Base-by-base conservation (phyloP, 2,888 invertebrate genomes). In the Sinohyriopsis cumingii region DNA sequence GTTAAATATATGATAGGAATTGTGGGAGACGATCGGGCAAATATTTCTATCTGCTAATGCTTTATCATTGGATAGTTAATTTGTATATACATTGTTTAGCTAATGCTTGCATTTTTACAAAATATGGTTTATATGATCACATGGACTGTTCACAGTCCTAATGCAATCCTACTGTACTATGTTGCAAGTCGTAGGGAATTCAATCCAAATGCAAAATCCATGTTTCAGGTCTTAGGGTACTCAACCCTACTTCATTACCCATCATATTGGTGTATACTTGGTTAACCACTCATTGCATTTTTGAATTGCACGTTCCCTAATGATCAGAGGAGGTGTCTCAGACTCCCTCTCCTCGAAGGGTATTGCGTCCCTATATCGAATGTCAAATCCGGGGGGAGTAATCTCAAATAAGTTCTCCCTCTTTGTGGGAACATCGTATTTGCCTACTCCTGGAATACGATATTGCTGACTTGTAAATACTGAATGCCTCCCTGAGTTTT, bases 301-400 rank as follows among this genome's bases (percentile, higher is more conserved):
- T 33, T 81, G 79, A 55, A 86, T 82, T 19, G 85, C 81, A 53
- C 77, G 72, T 57, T 84, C 80, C 7, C 80, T 72, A 59, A 85
- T 82, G 64, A 84, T 85, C 15, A 82, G 79, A n/a, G 85, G 84
- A 7, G 84, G 84, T 4, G 82, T 83, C 57, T 84, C 84, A 2
- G 80, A 71, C 55, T 83, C 82, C 12, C 80, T 65, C 25, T 78
- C 79, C 22, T 85, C 82, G 18, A 79, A 77, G 1, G 82, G 73
- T 25, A 78, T 74, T 7, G 84, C 75, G 59, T 84, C 83, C 45
- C 81, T 84, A 64, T 84, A 86, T 7, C 86, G 75, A 24, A 83
- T 83, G 61, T 86, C 86, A 72, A 83, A 86, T 55, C 84, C 85
- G 0, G 82, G 83, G 18, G 84, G 84, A 7, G 86, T 86, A 60